Base-by-base conservation (phyloP, 2,888 invertebrate species). In the Synergus itoensis region DNA sequence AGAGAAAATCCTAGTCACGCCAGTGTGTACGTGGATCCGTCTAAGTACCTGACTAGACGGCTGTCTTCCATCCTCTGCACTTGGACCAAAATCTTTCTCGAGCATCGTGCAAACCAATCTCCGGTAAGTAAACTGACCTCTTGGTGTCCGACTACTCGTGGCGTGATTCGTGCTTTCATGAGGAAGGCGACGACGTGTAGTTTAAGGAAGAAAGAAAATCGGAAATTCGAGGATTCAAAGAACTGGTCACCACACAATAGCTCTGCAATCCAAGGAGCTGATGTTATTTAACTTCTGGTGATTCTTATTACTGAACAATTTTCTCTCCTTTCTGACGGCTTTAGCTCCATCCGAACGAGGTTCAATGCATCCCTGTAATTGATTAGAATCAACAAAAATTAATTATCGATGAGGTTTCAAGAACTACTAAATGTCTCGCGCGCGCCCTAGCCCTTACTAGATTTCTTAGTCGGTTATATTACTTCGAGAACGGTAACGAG, bases 61-160 rank as follows among this genome's bases (percentile, higher is more conserved):
- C 69, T 28, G 64, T 65, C 64, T 65, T 40, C 41, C 64, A 65
- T 65, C 64, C 69, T 69, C 16, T 53, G 36, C 53, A 53, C 36
- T 73, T 12, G 36, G 53, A 73, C 53, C 36, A 45, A 53, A 73
- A 48, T 53, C 48, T 73, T 73, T 73, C 12, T 73, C 73, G 11
- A 36, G 53, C 28, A 73, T 16, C 48, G 9, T 21, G 43, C 67
- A 65, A 65, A 65, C 64, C 64, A 65, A 65, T 65, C 64, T 65
- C 64, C 64, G 64, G 64, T 65, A 40, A 65, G 64, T 65, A 65
- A 65, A 65, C 64, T 65, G 64, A 65, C 64, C 64, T 65, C 64
- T 40, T 40, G 40, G 36, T 64, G 63, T 36, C 63, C 63, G 60
- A 21, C 18, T 60, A 60, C 60, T 21, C 18, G 21, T 40, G 36